Evolutionary conservation across 1,140 invertebrate genomes (phyloP), one percentile per base, ranked within the genome.

Genomic region (Acarapis woodi): DNA sequence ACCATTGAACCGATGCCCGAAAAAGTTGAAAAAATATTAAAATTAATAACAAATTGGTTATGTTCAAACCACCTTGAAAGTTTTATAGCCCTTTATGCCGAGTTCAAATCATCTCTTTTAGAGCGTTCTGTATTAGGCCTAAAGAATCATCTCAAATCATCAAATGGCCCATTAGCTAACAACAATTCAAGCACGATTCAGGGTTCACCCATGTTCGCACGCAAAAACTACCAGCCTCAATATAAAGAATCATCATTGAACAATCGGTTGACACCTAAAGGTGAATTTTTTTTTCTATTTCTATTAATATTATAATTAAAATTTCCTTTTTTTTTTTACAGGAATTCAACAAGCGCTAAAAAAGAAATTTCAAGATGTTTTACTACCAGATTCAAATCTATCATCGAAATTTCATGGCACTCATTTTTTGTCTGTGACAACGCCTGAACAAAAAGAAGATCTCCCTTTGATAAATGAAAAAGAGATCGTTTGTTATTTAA

Each of bases 401-500:
- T 37, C 9, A 36, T 28, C 10, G 19, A 12, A 14, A 35, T 19
- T 12, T 35, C 32, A 19, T 23, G 30, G 18, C 32, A 41, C 4
- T 14, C 20, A 4, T 12, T 39, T 34, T 21, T 21, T 14, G 23
- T 21, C 34, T n/a, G n/a, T n/a, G 21, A 35, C n/a, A n/a, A n/a
- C 31, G 4, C n/a, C 16, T 18, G 42, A 43, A n/a, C n/a, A 31
- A 3, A 21, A 8, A 3, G 32, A 40, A 14, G 37, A 37, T 19
- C n/a, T 39, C 15, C n/a, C n/a, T n/a, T 42, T 37, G 1, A 44
- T 46, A 46, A 50, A 35, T 48, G 75, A 78, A 53, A 67, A 71
- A 50, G 78, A 85, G 53, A 71, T 79, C 60, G 75, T 82, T 47
- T 70, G 75, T 48, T 83, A 80, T 55, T 56, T 83, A 37, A 65